Percentiles rank a stretch among this genome's conserved stretches.
Evolutionary conservation across 2,113 vertebrate genomes (phyloP).

Genomic region (Calypte anna): DNA sequence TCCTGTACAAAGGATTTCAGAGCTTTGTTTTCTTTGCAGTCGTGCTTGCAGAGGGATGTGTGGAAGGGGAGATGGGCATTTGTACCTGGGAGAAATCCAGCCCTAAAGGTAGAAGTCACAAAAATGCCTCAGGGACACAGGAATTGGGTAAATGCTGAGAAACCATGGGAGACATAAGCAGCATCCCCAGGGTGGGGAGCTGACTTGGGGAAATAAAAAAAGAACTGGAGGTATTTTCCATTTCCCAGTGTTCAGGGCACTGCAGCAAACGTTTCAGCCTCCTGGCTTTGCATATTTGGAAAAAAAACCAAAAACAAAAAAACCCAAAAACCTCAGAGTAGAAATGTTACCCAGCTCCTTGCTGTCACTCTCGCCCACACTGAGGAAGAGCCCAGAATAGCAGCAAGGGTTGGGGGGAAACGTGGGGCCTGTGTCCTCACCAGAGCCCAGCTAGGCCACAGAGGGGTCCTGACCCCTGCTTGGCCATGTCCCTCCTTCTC

Average conservation of each 20-base stretch:
- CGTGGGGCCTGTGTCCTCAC: fast-evolving
- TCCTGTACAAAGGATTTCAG: neutral
- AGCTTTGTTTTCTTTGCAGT: neutral
- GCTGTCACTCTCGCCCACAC: neutral
- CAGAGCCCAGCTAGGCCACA: fast-evolving
- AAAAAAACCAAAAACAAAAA: neutral
- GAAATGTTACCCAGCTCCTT: neutral
- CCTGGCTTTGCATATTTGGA: neutral
- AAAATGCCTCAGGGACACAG: neutral
- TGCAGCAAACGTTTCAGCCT: neutral
- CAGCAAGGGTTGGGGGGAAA: neutral
- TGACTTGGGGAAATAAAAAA: neutral
- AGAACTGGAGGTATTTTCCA: neutral
- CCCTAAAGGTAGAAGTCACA: neutral
- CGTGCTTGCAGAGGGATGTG: neutral
- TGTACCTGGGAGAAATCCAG: neutral
- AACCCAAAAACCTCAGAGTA: neutral
- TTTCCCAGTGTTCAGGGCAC: neutral
- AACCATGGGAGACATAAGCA: neutral
- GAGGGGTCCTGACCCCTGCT: neutral
- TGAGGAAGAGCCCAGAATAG: neutral
- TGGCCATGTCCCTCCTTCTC: fast-evolving
- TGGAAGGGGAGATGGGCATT: neutral
- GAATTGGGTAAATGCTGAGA: neutral
- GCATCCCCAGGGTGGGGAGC: neutral